Base-by-base conservation (phyloP, 2,888 invertebrate genomes). In the Gastracanthus pulcherrimus region DNA sequence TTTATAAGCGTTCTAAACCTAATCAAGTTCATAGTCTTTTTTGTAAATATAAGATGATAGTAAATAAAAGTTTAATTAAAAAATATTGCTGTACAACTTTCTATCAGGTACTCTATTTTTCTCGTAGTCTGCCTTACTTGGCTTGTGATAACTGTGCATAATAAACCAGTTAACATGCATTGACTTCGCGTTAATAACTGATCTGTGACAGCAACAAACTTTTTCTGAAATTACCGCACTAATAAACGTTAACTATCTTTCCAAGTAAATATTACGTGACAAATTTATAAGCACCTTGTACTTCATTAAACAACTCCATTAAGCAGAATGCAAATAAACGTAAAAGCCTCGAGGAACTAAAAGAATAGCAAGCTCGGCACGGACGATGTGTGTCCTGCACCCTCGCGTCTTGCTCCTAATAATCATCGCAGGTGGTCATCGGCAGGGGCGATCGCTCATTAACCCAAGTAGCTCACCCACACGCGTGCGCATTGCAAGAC, bases 361-460 rank as follows among this genome's bases (percentile, higher is more conserved):
- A 67, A 29, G 16, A 45, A 26, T 23, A 26, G 26, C 19, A n/a
- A 4, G 16, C n/a, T 26, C 16, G 26, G 48, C 41, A 29, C 67
- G 55, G 36, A 16, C 60, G 26, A 13, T 19, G 36, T 34, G n/a
- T n/a, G n/a, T n/a, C n/a, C n/a, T n/a, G n/a, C n/a, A n/a, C n/a
- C n/a, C 38, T 26, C 36, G 23, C 19, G 19, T 34, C 16, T 66
- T 45, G 26, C 66, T 45, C 48, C 48, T 70, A 79, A 79, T 76
- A 82, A 79, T 71, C 79, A 60, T 72, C 67, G 82, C 79, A 79
- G 79, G 82, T 82, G 82, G 79, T 76, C 82, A 79, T 82, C 76
- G 71, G 82, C 60, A 60, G 60, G 51, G 51, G 26, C 79, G 76
- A 82, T 82, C 82, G 76, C 80, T 82, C 79, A 80, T 80, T 82